Evolutionary conservation across 2,797 vertebrate genomes (phyloP).

Genomic region (Darevskia mixta): DNA sequence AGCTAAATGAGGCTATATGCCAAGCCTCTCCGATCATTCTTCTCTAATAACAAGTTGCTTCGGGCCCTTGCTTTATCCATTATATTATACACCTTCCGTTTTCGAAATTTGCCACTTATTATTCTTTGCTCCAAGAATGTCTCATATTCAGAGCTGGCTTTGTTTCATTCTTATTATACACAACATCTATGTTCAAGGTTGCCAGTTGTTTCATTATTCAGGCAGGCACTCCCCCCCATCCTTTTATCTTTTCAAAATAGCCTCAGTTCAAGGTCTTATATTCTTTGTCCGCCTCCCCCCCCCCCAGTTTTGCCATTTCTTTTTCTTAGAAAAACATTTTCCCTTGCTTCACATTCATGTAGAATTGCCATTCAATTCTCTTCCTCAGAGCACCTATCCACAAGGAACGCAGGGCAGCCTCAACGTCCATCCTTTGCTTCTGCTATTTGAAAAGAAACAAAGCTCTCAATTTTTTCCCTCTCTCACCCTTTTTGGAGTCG

Average conservation of each 20-base stretch:
- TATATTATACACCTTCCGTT: constrained; percentile 69
- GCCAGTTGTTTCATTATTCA: constrained; percentile 79
- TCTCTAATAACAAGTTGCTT: constrained; percentile 67
- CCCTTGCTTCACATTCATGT: constrained; percentile 67
- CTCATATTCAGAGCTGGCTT: constrained; percentile 70
- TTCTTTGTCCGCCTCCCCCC: constrained; percentile 67
- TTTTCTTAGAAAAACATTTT: constrained; percentile 78
- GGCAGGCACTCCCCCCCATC: constrained; percentile 65
- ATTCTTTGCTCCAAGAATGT: constrained; percentile 76
- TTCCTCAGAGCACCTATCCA: constrained; percentile 60
- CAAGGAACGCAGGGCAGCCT: constrained; percentile 63
- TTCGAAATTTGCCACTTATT: constrained; percentile 78
- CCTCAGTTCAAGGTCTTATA: constrained; percentile 80
- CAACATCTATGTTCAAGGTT: constrained; percentile 81
- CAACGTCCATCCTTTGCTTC: constrained; percentile 56
- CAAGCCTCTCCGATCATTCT: constrained; percentile 46
- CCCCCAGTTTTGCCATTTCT: constrained; percentile 80
- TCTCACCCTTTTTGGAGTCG: constrained; percentile 57
- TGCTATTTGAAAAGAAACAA: constrained; percentile 67
- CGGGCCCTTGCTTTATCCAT: constrained; percentile 61
- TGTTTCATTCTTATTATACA: constrained; percentile 80
- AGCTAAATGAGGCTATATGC: constrained; percentile 58
- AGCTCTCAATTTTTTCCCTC: constrained; percentile 14
- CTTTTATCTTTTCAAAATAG: constrained; percentile 69
- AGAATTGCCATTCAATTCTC: constrained; percentile 66